phyloP scores from a whole-genome alignment of 35 echinoderm and acorn worm species.

The Ophioderma brevispina region DNA sequence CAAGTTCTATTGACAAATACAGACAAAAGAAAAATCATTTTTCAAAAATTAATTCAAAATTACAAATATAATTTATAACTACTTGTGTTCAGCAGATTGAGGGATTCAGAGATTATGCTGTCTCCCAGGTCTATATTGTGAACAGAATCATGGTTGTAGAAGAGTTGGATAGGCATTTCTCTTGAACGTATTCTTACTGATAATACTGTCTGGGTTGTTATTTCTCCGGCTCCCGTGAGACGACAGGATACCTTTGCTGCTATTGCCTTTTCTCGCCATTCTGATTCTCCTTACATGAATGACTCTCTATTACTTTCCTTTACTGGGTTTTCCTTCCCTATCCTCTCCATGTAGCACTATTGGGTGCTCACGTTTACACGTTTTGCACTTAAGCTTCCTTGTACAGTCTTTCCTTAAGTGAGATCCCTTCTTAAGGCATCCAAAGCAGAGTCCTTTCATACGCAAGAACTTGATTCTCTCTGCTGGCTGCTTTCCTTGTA shows the following conservation, averaged over 20 bases:
- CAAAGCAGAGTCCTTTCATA: conserved; percentile 40
- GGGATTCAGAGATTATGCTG: too few species aligned
- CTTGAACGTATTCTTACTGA: neutral
- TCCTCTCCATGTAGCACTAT: conserved; percentile 17
- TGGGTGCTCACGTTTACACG: conserved; percentile 12
- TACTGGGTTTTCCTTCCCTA: too few species aligned
- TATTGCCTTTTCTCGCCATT: neutral
- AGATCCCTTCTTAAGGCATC: conserved; percentile 10
- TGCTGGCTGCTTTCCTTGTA: conserved; percentile 1
- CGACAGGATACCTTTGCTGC: neutral
- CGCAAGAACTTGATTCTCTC: conserved; percentile 18
- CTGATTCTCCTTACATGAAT: neutral
- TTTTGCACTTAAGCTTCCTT: conserved; percentile 15
- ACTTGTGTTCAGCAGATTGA: too few species aligned
- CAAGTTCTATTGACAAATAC: too few species aligned
- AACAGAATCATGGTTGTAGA: too few species aligned
- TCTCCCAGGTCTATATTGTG: too few species aligned
- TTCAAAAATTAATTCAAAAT: too few species aligned
- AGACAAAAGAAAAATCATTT: too few species aligned
- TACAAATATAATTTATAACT: too few species aligned
- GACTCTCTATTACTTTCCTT: neutral
- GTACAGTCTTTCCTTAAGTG: conserved; percentile 16
- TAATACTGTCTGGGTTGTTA: neutral
- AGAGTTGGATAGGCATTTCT: too few species aligned
- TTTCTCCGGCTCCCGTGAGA: neutral